Conservation (phyloP, 2,113 vertebrate genomes). For the Prionailurus bengalensis region DNA sequence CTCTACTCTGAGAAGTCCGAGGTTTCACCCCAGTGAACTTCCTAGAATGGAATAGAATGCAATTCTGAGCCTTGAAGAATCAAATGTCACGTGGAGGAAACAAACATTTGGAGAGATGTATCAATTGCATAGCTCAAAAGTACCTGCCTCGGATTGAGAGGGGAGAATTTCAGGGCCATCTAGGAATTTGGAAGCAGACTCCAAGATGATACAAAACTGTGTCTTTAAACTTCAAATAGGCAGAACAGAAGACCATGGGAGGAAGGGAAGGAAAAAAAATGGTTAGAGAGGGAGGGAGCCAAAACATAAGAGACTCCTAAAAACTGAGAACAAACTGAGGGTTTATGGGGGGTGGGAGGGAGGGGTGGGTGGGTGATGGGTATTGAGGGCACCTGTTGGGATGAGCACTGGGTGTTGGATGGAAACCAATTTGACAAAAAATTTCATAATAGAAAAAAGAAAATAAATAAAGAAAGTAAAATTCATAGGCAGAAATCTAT, state of each 20-base stretch:
- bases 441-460: no score
- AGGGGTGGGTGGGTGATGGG: no score
- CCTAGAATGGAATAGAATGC: neutral
- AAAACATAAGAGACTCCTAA: no score
- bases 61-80: conserved; percentile 10
- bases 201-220: neutral
- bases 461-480: no score
- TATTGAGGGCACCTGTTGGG: no score
- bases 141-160: neutral
- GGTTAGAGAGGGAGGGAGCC: no score
- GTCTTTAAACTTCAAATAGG: neutral
- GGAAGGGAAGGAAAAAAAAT: no score
- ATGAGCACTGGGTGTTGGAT: no score
- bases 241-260: no score
- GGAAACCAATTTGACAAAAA: no score
- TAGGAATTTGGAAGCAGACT: neutral
- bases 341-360: no score
- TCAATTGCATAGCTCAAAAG: conserved; percentile 23
- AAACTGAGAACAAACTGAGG: no score
- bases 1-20: neutral
- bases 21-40: conserved; percentile 17
- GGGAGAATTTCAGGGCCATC: neutral
- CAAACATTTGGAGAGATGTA: conserved; percentile 37
- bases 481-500: neutral
- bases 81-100: conserved; percentile 15